phyloP scores from a whole-genome alignment of 2,888 invertebrate genomes.

The Galeruca laticollis region DNA sequence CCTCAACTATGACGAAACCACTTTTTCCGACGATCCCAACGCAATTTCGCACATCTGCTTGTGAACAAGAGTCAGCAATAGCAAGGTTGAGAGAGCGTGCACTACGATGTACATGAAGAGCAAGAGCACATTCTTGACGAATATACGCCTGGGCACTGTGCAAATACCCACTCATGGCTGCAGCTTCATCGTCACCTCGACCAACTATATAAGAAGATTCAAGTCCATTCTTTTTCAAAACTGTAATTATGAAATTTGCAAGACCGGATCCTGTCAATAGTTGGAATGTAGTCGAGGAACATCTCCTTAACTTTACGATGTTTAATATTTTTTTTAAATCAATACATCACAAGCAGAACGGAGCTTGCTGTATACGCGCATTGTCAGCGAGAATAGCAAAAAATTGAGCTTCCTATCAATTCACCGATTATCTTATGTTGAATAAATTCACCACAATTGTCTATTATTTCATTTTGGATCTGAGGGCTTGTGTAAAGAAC shows the following conservation, averaged over 20 bases:
- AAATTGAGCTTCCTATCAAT: slow-evolving; percentile 10
- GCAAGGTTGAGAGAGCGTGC: too few relatives aligned
- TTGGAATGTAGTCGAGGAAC: slow-evolving; percentile 22
- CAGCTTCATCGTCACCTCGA: slow-evolving; percentile 28
- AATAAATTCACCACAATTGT: too few relatives aligned
- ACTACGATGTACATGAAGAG: too few relatives aligned
- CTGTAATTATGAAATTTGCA: slow-evolving; percentile 19
- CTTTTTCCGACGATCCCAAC: too few relatives aligned
- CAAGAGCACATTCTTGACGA: too few relatives aligned
- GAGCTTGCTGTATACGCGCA: background rate
- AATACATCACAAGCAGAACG: slow-evolving; percentile 6
- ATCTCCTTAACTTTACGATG: slow-evolving; percentile 17
- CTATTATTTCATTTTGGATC: too few relatives aligned
- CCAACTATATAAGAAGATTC: background rate
- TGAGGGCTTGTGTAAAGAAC: slow-evolving; percentile 11
- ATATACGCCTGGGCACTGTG: slow-evolving; percentile 16
- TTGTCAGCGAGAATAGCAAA: slow-evolving; percentile 21
- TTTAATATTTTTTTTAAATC: slow-evolving; percentile 15
- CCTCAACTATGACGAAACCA: too few relatives aligned
- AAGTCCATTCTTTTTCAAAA: slow-evolving; percentile 24
- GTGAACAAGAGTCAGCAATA: too few relatives aligned
- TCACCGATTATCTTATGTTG: too few relatives aligned
- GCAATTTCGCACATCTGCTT: too few relatives aligned
- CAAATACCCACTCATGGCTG: too few relatives aligned
- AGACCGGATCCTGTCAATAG: slow-evolving; percentile 17